phyloP scores from a whole-genome alignment of 1,140 invertebrate species.

The Drosophila virilis region DNA sequence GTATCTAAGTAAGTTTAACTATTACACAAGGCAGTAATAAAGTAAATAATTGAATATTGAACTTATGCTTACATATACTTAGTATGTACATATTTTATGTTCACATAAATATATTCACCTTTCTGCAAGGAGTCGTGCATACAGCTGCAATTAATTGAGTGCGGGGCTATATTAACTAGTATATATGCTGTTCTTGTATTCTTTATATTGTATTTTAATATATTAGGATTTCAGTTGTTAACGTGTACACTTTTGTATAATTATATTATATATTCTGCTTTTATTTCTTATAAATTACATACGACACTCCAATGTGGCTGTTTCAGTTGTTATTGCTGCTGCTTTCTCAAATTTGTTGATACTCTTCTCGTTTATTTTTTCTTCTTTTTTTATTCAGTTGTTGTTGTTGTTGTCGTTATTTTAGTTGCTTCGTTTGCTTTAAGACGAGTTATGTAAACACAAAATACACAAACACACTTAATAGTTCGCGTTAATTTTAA shows the following conservation, averaged over 20 bases:
- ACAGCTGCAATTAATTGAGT: conserved; percentile 79
- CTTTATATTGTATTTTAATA: conserved; percentile 24
- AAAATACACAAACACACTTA: conserved; percentile 30
- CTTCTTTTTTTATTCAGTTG: conserved; percentile 20
- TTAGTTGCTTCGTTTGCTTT: conserved; percentile 17
- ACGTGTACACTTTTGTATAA: conserved; percentile 32
- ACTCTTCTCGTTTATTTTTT: conserved; percentile 25
- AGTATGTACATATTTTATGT: conserved; percentile 29
- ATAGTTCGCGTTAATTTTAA: neutral
- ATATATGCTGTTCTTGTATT: conserved; percentile 35
- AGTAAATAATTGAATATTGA: conserved; percentile 7
- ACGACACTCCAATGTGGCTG: conserved; percentile 45
- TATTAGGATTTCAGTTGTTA: conserved; percentile 21
- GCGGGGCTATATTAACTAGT: conserved; percentile 61
- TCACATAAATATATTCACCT: conserved; percentile 71
- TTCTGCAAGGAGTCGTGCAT: conserved; percentile 81
- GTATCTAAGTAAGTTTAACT: too few relatives aligned
- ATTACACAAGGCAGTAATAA: too few relatives aligned
- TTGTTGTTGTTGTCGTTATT: conserved; percentile 26
- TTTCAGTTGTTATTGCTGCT: conserved; percentile 43
- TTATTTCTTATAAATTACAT: conserved; percentile 52
- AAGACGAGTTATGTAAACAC: conserved; percentile 16
- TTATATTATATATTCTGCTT: conserved; percentile 35
- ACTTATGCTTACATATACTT: conserved; percentile 34
- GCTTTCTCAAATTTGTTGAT: conserved; percentile 4